phyloP scores from a whole-genome alignment of 2,888 invertebrate genomes.

The Anodontia alba region DNA sequence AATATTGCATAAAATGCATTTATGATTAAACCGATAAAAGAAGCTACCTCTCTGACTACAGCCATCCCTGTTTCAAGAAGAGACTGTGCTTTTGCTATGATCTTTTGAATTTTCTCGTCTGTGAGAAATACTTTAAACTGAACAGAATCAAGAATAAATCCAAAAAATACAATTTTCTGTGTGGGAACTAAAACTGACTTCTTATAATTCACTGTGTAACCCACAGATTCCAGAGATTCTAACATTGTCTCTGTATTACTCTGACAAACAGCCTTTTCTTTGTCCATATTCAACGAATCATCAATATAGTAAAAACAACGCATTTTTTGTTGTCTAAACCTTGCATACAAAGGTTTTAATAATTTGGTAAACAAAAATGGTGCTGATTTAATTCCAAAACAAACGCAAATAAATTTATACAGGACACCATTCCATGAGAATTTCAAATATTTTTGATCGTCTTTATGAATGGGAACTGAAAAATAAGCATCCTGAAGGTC shows the following conservation, averaged over 20 bases:
- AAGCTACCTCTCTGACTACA: neutral
- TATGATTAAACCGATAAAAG: neutral
- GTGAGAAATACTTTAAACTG: neutral
- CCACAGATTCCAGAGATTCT: neutral
- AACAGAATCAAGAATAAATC: neutral
- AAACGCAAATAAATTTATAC: neutral
- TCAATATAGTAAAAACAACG: neutral
- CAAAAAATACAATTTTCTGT: neutral
- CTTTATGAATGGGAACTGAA: neutral
- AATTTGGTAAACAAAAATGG: neutral
- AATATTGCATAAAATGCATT: neutral
- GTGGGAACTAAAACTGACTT: neutral
- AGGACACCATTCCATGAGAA: neutral
- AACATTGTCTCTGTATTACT: neutral
- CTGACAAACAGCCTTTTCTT: neutral
- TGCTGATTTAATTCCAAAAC: neutral
- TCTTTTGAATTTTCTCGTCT: neutral
- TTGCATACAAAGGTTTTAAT: neutral
- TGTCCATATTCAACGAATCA: neutral
- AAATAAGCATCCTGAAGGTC: neutral
- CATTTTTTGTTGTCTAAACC: neutral
- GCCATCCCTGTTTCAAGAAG: neutral
- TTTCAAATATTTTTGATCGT: neutral
- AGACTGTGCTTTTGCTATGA: neutral
- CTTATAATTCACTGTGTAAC: neutral